Base-by-base conservation (phyloP, 2,797 vertebrate species). In the Paratrypauchen microcephalus region DNA sequence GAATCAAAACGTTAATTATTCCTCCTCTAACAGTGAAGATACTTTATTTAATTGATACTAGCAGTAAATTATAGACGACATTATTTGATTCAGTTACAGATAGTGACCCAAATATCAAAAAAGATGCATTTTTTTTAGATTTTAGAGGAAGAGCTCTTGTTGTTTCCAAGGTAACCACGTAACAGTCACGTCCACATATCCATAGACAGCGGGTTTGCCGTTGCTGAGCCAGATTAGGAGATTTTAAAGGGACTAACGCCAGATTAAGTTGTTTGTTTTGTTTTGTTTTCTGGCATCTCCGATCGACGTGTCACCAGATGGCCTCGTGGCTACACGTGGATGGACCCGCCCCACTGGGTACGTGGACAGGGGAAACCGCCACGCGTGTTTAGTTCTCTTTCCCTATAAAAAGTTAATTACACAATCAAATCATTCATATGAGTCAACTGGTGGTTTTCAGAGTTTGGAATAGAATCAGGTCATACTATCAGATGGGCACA, bases 281-380 rank as follows among this genome's bases (percentile, higher is more conserved):
- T 73, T 75, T 82, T 66, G n/a, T 71, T 58, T 74, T 76, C 65
- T 74, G 82, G 80, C 83, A 74, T 74, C 83, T 82, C 83, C 85
- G 89, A 87, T 90, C 90, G 87, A 86, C 89, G 81, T 69, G 73
- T 89, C 84, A 84, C 85, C 91, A 91, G 89, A 92, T 92, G 89
- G 88, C 67, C 74, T 61, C 77, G n/a, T 21, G 83, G 88, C 81
- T 71, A 75, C 79, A 75, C 28, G 78, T 74, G 64, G 75, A 78
- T 70, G 74, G 63, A 71, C 84, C 76, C 80, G 76, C 70, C 74
- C 80, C 69, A n/a, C 69, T 81, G 85, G 79, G 81, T 73, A 75
- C 24, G 74, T 72, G 80, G 68, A 67, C n/a, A 19, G 28, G 62
- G 70, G 24, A 57, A 77, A 64, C 45, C n/a, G 80, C 66, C 77